These are phyloP conservation scores for Hypanus sabinus DNA, from an alignment of 2,113 vertebrate genomes.

Conservation along the genomic window DNA sequence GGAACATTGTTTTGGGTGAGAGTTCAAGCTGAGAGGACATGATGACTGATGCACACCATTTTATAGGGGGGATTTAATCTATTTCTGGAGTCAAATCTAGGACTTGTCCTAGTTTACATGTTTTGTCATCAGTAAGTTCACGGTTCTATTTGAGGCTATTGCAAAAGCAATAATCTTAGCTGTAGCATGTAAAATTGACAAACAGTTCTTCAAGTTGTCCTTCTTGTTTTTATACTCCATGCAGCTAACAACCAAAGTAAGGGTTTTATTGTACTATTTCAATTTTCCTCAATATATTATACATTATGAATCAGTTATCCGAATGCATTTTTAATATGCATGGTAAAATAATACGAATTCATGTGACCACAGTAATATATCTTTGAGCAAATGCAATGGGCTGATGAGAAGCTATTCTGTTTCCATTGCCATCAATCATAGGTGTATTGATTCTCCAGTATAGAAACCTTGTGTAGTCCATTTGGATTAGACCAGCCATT, in stretches of 20 bases:
- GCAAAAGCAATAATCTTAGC: background rate
- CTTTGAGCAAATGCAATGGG: background rate
- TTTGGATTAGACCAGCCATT: no score
- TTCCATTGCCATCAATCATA: background rate
- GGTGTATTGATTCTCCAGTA: slow-evolving; percentile 20
- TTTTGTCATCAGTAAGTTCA: background rate
- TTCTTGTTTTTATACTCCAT: background rate
- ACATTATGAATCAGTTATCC: background rate
- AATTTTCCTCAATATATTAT: background rate
- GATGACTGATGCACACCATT: background rate
- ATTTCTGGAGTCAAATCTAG: background rate
- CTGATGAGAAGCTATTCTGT: background rate
- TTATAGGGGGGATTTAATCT: background rate
- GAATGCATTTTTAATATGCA: no score
- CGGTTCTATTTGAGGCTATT: background rate
- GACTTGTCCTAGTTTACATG: background rate
- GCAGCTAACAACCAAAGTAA: background rate
- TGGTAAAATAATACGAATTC: background rate
- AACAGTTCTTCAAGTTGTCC: background rate
- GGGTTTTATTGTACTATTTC: background rate
- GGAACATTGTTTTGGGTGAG: background rate
- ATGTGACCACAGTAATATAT: background rate
- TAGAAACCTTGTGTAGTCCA: background rate
- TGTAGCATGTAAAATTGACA: background rate
- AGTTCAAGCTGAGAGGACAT: background rate